These are phyloP conservation scores for Belgica antarctica DNA, from an alignment of 2,888 invertebrate genomes.

Conservation along the genomic window DNA sequence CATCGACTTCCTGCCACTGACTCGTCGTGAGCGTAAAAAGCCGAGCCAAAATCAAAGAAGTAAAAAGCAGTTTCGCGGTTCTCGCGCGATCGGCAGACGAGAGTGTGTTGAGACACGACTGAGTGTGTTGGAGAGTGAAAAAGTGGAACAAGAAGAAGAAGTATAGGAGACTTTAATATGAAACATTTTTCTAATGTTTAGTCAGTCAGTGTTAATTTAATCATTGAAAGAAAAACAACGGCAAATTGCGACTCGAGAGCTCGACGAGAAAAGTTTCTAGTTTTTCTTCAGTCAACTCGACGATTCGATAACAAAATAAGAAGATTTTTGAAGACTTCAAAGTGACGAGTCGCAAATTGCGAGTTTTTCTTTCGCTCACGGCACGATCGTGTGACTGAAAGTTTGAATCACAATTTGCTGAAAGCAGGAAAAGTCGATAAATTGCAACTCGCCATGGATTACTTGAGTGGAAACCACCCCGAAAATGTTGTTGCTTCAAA, in stretches of 20 bases:
- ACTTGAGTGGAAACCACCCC: too few species aligned
- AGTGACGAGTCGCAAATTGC: conserved; percentile 8
- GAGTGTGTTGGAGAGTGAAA: conserved; percentile 36
- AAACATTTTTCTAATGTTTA: conserved; percentile 46
- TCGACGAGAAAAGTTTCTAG: not conserved
- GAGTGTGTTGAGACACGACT: not conserved
- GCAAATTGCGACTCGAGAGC: conserved; percentile 29
- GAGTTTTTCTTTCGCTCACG: too few species aligned
- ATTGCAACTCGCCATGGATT: not conserved
- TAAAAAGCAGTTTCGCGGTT: conserved; percentile 31
- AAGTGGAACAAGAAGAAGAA: conserved; percentile 28
- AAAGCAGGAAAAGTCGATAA: too few species aligned
- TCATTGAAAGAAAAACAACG: conserved; percentile 54
- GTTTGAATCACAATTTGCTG: not conserved
- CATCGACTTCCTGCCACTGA: conserved; percentile 1
- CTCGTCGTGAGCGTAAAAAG: conserved; percentile 7
- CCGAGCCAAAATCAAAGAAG: conserved; percentile 20
- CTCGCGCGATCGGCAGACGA: conserved; percentile 27
- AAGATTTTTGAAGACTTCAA: too few species aligned
- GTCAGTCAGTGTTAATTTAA: conserved; percentile 56
- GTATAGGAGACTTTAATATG: conserved; percentile 43
- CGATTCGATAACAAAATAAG: conserved; percentile 10
- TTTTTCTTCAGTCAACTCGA: not conserved
- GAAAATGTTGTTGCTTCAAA: not conserved
- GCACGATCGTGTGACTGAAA: conserved; percentile 10